Evolutionary conservation across 2,797 vertebrate species (phyloP).

Genomic region (Capromys pilorides): DNA sequence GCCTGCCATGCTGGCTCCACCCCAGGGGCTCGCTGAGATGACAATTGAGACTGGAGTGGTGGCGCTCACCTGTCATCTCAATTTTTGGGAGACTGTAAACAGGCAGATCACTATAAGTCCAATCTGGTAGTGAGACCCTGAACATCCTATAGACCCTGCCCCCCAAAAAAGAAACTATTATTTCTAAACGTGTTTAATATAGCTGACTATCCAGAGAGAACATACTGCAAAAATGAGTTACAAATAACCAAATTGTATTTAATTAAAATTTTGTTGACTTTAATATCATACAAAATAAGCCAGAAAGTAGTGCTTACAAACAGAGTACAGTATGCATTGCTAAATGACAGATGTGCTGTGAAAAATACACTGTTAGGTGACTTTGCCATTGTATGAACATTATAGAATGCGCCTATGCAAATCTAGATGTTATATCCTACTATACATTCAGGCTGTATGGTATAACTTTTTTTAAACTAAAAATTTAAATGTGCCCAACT

Average conservation of each 20-base stretch:
- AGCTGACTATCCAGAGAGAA: slow-evolving; percentile 27
- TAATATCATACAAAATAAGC: slow-evolving; percentile 32
- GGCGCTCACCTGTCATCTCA: no score
- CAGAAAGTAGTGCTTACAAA: slow-evolving; percentile 43
- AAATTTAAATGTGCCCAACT: neutral
- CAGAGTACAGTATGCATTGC: neutral
- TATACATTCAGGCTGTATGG: neutral
- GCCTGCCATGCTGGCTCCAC: no score
- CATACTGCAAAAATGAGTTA: slow-evolving; percentile 48
- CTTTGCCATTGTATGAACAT: neutral
- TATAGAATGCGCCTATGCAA: neutral
- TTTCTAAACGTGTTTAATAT: neutral
- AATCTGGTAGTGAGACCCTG: no score
- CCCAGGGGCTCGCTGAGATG: no score
- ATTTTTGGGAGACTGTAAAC: no score
- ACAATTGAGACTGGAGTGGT: no score
- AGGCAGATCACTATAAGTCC: no score
- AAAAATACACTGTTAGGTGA: neutral
- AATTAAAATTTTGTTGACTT: slow-evolving; percentile 49
- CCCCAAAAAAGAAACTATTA: slow-evolving; percentile 6
- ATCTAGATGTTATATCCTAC: neutral
- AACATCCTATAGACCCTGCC: no score
- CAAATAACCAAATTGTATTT: slow-evolving; percentile 15
- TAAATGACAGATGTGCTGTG: neutral
- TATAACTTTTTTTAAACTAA: neutral